Conservation (phyloP, 2,797 vertebrate genomes). For the Thamnophis elegans region DNA sequence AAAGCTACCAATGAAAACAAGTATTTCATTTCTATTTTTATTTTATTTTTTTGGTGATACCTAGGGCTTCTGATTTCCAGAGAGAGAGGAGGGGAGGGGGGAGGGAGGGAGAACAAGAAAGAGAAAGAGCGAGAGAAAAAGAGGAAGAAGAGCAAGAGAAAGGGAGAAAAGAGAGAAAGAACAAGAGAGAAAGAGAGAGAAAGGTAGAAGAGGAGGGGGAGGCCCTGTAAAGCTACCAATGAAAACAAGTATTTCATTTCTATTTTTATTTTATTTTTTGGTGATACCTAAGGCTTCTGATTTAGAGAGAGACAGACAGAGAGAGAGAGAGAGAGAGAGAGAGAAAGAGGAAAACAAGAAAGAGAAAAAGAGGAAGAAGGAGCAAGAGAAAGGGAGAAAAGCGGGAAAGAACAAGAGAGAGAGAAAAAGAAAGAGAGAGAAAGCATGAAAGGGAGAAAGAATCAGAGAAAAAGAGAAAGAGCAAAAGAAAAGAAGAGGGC, state of each 20-base stretch:
- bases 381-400: conserved; percentile 25
- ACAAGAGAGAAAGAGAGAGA: conserved; percentile 38
- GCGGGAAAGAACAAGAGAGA: not conserved
- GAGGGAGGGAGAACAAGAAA: not conserved
- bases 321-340: conserved; percentile 45
- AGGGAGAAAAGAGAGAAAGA: not conserved
- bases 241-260: no score
- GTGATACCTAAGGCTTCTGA: no score
- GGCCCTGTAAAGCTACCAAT: no score
- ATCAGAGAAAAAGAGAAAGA: no score
- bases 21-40: conserved; percentile 48
- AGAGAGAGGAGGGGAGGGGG: conserved; percentile 8
- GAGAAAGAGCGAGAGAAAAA: not conserved
- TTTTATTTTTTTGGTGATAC: conserved; percentile 47
- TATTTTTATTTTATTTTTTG: no score
- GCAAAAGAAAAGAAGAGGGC: no score
- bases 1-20: conserved; percentile 56
- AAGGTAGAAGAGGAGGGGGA: not conserved
- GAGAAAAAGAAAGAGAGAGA: not conserved
- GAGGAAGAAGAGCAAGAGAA: not conserved
- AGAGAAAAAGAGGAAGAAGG: conserved; percentile 11
- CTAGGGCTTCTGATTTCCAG: conserved; percentile 62
- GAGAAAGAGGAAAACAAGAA: conserved; percentile 21
- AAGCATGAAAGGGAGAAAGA: not conserved
- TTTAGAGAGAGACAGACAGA: not conserved